Conservation (phyloP, 2,888 invertebrate genomes). For the Trimorus sp. region DNA sequence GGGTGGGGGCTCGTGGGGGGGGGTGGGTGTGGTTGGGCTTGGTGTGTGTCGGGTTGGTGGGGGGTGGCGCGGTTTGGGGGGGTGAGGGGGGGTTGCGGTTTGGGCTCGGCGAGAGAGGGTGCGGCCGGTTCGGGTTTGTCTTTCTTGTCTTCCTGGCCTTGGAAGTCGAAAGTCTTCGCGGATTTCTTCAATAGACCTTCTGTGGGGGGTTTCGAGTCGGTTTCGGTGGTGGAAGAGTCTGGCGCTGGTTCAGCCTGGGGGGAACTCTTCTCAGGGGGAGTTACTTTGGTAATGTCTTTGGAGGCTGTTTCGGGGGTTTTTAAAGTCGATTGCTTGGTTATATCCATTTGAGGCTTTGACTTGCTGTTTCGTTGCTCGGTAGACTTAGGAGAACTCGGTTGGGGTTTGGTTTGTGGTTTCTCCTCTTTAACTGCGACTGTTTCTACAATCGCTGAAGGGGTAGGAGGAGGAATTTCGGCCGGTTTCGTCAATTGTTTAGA, state of each 20-base stretch:
- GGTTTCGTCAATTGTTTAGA: not conserved
- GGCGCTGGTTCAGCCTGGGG: too few relatives aligned
- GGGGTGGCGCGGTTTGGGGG: not conserved
- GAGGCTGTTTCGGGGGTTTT: not conserved
- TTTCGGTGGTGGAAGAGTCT: not conserved
- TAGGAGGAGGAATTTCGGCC: not conserved
- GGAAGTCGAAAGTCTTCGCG: constrained; percentile 47
- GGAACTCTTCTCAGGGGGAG: not conserved
- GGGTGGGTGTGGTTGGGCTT: constrained; percentile 13
- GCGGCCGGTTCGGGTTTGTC: not conserved
- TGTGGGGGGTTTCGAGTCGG: constrained; percentile 12
- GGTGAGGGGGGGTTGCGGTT: not conserved
- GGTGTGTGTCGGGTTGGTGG: not conserved
- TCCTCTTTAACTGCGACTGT: not conserved
- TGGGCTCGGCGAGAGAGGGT: not conserved
- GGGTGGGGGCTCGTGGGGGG: too few relatives aligned
- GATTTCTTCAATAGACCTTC: constrained; percentile 52
- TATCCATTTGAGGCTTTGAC: constrained; percentile 69
- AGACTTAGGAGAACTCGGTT: constrained; percentile 25
- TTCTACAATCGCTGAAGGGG: not conserved
- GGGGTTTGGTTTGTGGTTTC: constrained; percentile 22
- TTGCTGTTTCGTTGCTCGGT: constrained; percentile 37
- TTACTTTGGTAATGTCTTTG: not conserved
- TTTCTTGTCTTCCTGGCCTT: constrained; percentile 34
- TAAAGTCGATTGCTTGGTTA: constrained; percentile 71